phyloP scores from a whole-genome alignment of 2,113 vertebrate species.

The Etia nguti region DNA sequence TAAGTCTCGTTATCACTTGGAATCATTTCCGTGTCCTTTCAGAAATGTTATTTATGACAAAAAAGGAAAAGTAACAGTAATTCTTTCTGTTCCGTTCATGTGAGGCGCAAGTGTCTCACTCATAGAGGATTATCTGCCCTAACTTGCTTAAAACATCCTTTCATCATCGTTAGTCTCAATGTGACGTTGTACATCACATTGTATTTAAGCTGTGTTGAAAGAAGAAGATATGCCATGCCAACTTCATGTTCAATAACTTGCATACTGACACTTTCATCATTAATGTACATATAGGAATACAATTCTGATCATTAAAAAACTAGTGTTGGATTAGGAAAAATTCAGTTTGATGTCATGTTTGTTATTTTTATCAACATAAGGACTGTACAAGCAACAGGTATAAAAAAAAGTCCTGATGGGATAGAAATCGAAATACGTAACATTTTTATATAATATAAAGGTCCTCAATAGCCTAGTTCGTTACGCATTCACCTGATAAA shows the following conservation, averaged over 20 bases:
- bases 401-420: not conserved
- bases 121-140: not conserved
- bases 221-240: not conserved
- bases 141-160: not conserved
- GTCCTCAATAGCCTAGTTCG: fast-evolving
- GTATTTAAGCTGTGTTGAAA: not conserved
- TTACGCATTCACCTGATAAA: not conserved
- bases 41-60: not conserved
- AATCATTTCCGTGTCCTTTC: not conserved
- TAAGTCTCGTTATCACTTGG: not conserved
- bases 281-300: not conserved
- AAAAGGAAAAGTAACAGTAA: not conserved
- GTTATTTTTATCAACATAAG: not conserved
- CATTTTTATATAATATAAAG: not conserved
- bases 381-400: not conserved
- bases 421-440: not conserved
- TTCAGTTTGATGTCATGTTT: not conserved
- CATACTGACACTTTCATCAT: not conserved
- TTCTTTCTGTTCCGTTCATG: not conserved
- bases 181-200: not conserved
- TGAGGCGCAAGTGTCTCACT: not conserved
- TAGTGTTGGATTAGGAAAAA: not conserved
- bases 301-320: not conserved
- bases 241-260: not conserved
- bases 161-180: not conserved